Base-by-base conservation (phyloP, 2,113 vertebrate species). In the Cavia porcellus region DNA sequence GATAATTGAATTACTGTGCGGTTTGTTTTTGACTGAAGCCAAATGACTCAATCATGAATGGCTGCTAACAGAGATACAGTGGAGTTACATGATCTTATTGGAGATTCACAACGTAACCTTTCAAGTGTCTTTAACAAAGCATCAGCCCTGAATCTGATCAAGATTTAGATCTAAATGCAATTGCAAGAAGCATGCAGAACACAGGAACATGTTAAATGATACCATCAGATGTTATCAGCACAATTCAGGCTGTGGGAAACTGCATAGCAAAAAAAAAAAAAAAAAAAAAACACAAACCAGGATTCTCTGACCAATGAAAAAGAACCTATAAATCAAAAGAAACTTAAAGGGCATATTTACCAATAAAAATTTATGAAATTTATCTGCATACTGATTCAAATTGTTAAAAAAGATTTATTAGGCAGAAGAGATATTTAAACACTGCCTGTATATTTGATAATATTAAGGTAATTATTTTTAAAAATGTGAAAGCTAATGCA, bases 321-420 rank as follows among this genome's bases (percentile, higher is more conserved):
- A n/a, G 7, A 66, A 57, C 25, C 59, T 64, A 35, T 80, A 91
- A 91, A 94, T 52, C 47, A 81, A 61, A 25, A 74, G 52, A 42
- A 6, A 75, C 35, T 64, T 87, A 38, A 30, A 96, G 90, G 45
- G 6, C 24, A 35, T 35, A 62, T 77, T 80, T 81, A 61, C 22
- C 70, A 85, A 52, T 72, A 90, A 77, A 89, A 82, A 95, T 84
- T 85, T 45, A 85, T 59, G 47, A 35, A 35, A 32, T 13, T 59
- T 82, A 93, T 97, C 90, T 97, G 45, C 20, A 74, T 81, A 66
- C 19, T 14, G 52, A 85, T 86, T 95, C 45, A 57, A 90, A 79
- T 55, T 81, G 20, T 77, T 83, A 14, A 94, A 95, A 87, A 59
- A 94, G 30, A 94, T 28, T 83, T 87, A 94, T 74, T 24, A 86